Evolutionary conservation across 1,140 invertebrate species (phyloP).

Genomic region (Drosophila kepulauana): DNA sequence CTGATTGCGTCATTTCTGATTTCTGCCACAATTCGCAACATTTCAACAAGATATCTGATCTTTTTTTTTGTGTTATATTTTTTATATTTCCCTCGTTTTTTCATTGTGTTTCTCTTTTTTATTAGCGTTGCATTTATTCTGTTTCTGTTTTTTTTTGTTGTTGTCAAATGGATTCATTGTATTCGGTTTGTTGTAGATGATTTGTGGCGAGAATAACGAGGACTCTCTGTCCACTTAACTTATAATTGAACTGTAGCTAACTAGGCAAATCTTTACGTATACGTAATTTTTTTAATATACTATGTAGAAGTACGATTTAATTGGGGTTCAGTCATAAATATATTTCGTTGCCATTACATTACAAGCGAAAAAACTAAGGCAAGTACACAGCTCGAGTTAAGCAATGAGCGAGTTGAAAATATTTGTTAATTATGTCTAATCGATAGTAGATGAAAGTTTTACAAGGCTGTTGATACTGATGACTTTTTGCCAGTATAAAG

Average conservation of each 20-base stretch:
- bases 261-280: slow-evolving; percentile 1
- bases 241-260: slow-evolving; percentile 13
- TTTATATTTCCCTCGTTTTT: slow-evolving; percentile 19
- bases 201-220: slow-evolving; percentile 29
- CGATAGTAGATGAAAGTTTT: too few species aligned
- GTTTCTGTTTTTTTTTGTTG: slow-evolving; percentile 13
- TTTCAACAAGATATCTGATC: slow-evolving; percentile 36
- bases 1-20: slow-evolving; percentile 76
- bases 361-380: neutral
- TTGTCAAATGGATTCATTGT: slow-evolving; percentile 29
- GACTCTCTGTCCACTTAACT: slow-evolving; percentile 11
- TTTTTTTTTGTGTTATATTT: slow-evolving; percentile 18
- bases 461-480: too few species aligned
- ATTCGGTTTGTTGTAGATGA: slow-evolving; percentile 34
- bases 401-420: neutral
- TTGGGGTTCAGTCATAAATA: slow-evolving; percentile 13
- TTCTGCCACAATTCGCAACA: slow-evolving; percentile 68
- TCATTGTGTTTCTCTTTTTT: slow-evolving; percentile 9
- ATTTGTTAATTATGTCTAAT: neutral
- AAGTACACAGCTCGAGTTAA: slow-evolving; percentile 7
- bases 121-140: neutral
- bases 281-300: neutral
- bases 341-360: slow-evolving; percentile 7
- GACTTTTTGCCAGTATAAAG: too few species aligned
- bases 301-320: slow-evolving; percentile 11